These are phyloP conservation scores for Trichogramma dendrolimi DNA, from an alignment of 2,888 invertebrate species.

Conservation along the genomic window DNA sequence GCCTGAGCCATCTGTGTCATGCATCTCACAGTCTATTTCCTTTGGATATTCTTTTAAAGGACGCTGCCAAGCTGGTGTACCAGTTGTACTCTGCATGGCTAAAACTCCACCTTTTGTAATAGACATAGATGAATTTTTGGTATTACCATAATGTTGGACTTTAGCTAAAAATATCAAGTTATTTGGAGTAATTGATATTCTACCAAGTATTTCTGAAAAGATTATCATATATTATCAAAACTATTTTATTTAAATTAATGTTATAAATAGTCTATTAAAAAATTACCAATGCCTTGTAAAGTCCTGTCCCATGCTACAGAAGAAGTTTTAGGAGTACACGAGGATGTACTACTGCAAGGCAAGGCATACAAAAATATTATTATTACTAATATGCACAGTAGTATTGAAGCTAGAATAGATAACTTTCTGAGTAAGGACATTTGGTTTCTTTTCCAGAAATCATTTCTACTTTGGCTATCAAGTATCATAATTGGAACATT, in stretches of 20 bases:
- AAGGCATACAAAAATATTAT: constrained; percentile 71
- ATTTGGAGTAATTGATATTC: constrained; percentile 43
- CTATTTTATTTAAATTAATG: neutral
- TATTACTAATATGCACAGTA: constrained; percentile 67
- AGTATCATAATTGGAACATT: constrained; percentile 48
- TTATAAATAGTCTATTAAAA: neutral
- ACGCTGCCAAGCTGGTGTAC: constrained; percentile 71
- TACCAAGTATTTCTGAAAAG: constrained; percentile 46
- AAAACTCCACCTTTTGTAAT: constrained; percentile 65
- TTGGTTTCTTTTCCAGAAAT: constrained; percentile 46
- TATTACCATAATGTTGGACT: constrained; percentile 51
- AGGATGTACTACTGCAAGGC: constrained; percentile 69
- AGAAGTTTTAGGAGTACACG: constrained; percentile 56
- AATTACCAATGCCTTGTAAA: constrained; percentile 49
- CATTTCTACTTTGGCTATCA: constrained; percentile 41
- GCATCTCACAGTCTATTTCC: constrained; percentile 68
- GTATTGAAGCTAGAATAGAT: constrained; percentile 67
- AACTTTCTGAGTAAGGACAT: constrained; percentile 68
- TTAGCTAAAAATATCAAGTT: constrained; percentile 73
- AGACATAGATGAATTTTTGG: constrained; percentile 40
- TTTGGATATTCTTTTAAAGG: constrained; percentile 66
- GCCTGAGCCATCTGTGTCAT: constrained; percentile 70
- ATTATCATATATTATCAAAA: constrained; percentile 2
- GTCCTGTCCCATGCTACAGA: constrained; percentile 50
- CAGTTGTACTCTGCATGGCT: constrained; percentile 66